These are phyloP conservation scores for Embidobia sp. DNA, from an alignment of 2,888 invertebrate genomes.

Conservation along the genomic window DNA sequence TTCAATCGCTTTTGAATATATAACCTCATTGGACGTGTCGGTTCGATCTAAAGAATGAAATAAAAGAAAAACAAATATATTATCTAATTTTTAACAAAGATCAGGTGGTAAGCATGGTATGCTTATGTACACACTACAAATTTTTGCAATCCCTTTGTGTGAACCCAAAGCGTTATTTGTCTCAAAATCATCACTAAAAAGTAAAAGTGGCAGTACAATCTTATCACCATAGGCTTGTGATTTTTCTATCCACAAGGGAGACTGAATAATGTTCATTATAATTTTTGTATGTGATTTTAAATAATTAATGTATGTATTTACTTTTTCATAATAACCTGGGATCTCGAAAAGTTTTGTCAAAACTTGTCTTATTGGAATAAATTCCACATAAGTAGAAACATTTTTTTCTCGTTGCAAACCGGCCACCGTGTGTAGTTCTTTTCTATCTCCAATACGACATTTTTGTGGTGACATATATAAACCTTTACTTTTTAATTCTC, in stretches of 20 bases:
- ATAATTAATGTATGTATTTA: neutral
- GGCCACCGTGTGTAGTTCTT: neutral
- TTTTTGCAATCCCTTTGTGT: slow-evolving; percentile 13
- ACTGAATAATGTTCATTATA: slow-evolving; percentile 1
- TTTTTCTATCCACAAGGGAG: slow-evolving; percentile 1
- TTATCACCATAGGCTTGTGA: neutral
- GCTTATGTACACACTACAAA: neutral
- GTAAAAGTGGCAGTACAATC: neutral
- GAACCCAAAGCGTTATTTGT: slow-evolving; percentile 1
- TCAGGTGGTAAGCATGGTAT: slow-evolving; percentile 53
- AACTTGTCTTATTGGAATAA: slow-evolving; percentile 14
- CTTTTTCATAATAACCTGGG: neutral
- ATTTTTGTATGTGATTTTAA: slow-evolving; percentile 5
- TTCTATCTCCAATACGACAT: slow-evolving; percentile 5
- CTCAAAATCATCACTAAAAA: slow-evolving; percentile 7
- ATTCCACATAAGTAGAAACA: neutral
- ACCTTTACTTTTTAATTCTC: neutral
- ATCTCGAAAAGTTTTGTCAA: slow-evolving; percentile 6
- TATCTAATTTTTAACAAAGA: slow-evolving; percentile 10
- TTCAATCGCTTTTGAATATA: neutral
- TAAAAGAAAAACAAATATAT: slow-evolving; percentile 35
- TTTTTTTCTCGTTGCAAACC: neutral
- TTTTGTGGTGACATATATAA: slow-evolving; percentile 7
- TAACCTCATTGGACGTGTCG: neutral
- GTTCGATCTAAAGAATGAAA: slow-evolving; percentile 3